Conservation (phyloP, 2,113 vertebrate species). For the Scytalopus superciliaris region DNA sequence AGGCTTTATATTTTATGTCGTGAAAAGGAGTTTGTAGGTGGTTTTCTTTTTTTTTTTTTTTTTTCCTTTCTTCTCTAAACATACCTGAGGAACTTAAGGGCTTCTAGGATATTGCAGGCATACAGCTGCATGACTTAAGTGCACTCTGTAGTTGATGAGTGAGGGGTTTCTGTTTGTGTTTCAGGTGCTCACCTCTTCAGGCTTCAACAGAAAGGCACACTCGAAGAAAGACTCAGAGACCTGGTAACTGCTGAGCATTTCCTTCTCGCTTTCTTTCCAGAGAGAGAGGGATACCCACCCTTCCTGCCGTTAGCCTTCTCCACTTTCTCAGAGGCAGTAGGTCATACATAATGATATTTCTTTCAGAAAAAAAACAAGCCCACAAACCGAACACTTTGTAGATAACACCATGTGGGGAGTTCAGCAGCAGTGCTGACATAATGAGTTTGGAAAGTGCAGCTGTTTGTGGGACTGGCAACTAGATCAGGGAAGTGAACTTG, state of each 20-base stretch:
- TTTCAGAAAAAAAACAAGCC: not conserved
- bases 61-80: not conserved
- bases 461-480: not conserved
- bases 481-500: not conserved
- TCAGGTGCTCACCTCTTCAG: not conserved
- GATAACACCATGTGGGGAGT: not conserved
- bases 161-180: not conserved
- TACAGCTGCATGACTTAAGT: not conserved
- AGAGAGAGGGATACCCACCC: not conserved
- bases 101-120: not conserved
- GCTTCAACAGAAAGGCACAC: not conserved
- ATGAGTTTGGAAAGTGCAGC: not conserved
- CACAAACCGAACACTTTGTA: not conserved
- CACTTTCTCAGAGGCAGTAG: not conserved
- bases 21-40: not conserved
- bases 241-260: not conserved
- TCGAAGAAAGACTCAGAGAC: not conserved
- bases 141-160: not conserved
- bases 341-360: not conserved
- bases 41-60: not conserved
- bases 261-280: not conserved
- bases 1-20: not conserved
- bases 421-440: not conserved
- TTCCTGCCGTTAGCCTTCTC: conserved; percentile 15
- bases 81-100: not conserved